A percentile compares a stretch with the other conserved stretches of the same genome.
Evolutionary conservation across 2,888 invertebrate species (phyloP).

Genomic region (Apodemia mormo): DNA sequence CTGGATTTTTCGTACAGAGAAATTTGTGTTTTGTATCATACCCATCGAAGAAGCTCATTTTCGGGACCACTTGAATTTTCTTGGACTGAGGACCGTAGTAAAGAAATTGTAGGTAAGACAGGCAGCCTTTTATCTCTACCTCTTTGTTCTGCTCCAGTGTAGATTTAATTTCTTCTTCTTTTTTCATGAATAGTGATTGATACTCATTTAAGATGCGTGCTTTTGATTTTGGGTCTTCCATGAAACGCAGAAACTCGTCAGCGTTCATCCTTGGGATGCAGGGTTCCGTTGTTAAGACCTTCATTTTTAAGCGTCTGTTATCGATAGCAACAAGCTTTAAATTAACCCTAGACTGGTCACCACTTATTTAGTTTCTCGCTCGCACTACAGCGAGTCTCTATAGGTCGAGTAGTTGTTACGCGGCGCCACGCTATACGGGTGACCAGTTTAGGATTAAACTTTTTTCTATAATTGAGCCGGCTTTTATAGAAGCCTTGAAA

Average conservation of each 20-base stretch:
- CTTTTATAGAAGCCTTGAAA: conserved; percentile 23
- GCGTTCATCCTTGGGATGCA: conserved; percentile 21
- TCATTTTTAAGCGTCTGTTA: conserved; percentile 21
- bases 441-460: no score
- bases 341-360: no score
- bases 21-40: conserved; percentile 23
- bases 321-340: conserved; percentile 18
- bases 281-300: conserved; percentile 18
- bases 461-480: conserved; percentile 16
- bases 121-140: conserved; percentile 18
- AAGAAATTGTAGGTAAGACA: conserved; percentile 23
- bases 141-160: conserved; percentile 19
- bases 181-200: conserved; percentile 16
- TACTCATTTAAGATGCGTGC: conserved; percentile 18
- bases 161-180: conserved; percentile 19
- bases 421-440: no score
- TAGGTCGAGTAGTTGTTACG: no score
- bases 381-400: no score
- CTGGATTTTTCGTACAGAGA: conserved; percentile 23
- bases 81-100: conserved; percentile 22
- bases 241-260: conserved; percentile 11
- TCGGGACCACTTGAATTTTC: conserved; percentile 19
- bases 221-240: conserved; percentile 23
- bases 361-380: no score
- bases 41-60: conserved; percentile 18